phyloP scores from a whole-genome alignment of 1,140 invertebrate species.

The Chelonus insularis region DNA sequence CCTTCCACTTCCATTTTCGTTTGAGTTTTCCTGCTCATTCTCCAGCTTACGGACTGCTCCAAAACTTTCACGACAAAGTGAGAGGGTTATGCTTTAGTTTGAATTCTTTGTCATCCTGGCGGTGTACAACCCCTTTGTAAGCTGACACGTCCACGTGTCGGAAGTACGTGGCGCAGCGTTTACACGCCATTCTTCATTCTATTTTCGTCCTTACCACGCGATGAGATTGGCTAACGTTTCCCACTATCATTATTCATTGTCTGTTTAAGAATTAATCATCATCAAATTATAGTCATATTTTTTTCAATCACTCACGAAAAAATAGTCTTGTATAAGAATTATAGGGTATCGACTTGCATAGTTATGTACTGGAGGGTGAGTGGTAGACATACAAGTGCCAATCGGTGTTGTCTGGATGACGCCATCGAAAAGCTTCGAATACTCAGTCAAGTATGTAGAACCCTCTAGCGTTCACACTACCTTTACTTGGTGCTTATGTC shows the following conservation, averaged over 20 bases:
- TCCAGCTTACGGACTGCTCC: neutral
- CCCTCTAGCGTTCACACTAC: constrained; percentile 1
- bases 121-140: constrained; percentile 12
- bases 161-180: constrained; percentile 11
- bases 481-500: constrained; percentile 13
- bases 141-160: constrained; percentile 23
- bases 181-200: constrained; percentile 21
- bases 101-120: constrained; percentile 17
- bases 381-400: constrained; percentile 20
- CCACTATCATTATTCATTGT: neutral
- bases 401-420: constrained; percentile 18
- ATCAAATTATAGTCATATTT: neutral
- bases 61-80: neutral
- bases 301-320: neutral
- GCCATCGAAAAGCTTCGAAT: constrained; percentile 19
- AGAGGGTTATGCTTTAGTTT: neutral
- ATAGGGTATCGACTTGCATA: neutral
- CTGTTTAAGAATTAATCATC: neutral
- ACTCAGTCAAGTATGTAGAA: neutral
- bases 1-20: neutral
- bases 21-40: no score
- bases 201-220: neutral
- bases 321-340: neutral
- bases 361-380: neutral
- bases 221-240: neutral